A percentile compares a stretch with the other conserved stretches of the same genome.
Conservation (phyloP, 2,888 invertebrate genomes). For the Ophion ventricosus region DNA sequence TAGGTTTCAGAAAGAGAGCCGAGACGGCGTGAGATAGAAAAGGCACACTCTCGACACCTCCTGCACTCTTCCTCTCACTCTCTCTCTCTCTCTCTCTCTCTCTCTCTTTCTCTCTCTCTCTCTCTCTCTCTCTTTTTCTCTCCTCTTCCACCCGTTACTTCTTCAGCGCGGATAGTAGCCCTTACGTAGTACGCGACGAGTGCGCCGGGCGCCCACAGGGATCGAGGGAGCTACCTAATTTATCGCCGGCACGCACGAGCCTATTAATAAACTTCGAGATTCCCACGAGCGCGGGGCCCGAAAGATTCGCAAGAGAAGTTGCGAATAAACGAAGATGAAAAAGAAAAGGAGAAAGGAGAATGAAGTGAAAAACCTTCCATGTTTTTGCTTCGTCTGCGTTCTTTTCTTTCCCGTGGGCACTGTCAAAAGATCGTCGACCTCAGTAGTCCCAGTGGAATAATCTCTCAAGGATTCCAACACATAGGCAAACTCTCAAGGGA, state of each 20-base stretch:
- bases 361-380: slow-evolving; percentile 51
- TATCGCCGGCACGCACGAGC: slow-evolving; percentile 71
- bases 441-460: slow-evolving; percentile 49
- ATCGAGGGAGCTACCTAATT: slow-evolving; percentile 68
- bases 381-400: slow-evolving; percentile 53
- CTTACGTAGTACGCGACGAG: slow-evolving; percentile 57
- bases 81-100: slow-evolving; percentile 8
- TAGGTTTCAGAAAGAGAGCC: slow-evolving; percentile 19
- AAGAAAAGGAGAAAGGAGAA: slow-evolving; percentile 42
- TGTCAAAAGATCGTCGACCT: slow-evolving; percentile 57
- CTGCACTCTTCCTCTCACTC: slow-evolving; percentile 63
- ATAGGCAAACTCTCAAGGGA: slow-evolving; percentile 48
- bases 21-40: slow-evolving; percentile 70
- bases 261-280: slow-evolving; percentile 74
- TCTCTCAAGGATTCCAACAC: slow-evolving; percentile 56
- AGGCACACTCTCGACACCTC: slow-evolving; percentile 71
- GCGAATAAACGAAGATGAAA: slow-evolving; percentile 33
- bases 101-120: slow-evolving; percentile 14
- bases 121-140: slow-evolving; percentile 13
- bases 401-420: slow-evolving; percentile 36
- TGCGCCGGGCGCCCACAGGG: slow-evolving; percentile 59
- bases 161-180: slow-evolving; percentile 50
- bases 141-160: slow-evolving; percentile 34
- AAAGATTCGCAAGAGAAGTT: slow-evolving; percentile 60
- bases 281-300: slow-evolving; percentile 62